These are phyloP conservation scores for Ophioninae sp. DNA, from an alignment of 2,888 invertebrate species.

Conservation along the genomic window DNA sequence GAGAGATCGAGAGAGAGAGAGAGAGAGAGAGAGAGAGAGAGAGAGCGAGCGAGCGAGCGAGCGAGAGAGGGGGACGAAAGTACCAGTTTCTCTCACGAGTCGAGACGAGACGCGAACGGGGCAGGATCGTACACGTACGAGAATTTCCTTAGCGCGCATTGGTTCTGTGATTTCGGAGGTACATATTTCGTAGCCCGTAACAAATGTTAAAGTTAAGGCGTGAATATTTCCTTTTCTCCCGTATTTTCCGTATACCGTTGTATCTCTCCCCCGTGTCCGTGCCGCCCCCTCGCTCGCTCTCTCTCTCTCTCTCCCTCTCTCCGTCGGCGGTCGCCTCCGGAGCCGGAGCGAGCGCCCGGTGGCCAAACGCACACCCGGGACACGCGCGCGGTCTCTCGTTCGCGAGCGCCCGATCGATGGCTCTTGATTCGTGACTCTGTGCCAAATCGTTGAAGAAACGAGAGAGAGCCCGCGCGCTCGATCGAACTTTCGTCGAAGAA, in stretches of 20 bases:
- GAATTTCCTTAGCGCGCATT: constrained; percentile 70
- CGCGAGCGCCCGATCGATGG: constrained; percentile 74
- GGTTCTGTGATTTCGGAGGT: constrained; percentile 80
- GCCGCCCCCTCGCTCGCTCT: constrained; percentile 40
- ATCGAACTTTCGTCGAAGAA: constrained; percentile 58
- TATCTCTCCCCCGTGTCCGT: too few species aligned
- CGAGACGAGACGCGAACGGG: too few species aligned
- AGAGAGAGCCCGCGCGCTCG: constrained; percentile 43
- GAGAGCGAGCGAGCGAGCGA: neutral
- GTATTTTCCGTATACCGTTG: constrained; percentile 56
- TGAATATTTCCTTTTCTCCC: constrained; percentile 78
- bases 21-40: neutral
- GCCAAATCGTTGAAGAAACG: constrained; percentile 66
- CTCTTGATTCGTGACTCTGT: constrained; percentile 69
- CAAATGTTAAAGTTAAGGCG: constrained; percentile 77
- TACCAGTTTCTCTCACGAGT: neutral
- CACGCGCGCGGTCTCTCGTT: constrained; percentile 61
- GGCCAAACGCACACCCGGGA: constrained; percentile 24
- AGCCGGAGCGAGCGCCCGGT: too few species aligned
- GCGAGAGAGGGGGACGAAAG: neutral
- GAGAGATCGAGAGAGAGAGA: too few species aligned
- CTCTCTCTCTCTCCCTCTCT: constrained; percentile 44
- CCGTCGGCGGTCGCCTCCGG: constrained; percentile 27
- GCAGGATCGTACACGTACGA: constrained; percentile 24
- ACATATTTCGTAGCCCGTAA: constrained; percentile 80